Evolutionary conservation across 2,797 vertebrate species (phyloP).

Genomic region (Scolopax rusticola): DNA sequence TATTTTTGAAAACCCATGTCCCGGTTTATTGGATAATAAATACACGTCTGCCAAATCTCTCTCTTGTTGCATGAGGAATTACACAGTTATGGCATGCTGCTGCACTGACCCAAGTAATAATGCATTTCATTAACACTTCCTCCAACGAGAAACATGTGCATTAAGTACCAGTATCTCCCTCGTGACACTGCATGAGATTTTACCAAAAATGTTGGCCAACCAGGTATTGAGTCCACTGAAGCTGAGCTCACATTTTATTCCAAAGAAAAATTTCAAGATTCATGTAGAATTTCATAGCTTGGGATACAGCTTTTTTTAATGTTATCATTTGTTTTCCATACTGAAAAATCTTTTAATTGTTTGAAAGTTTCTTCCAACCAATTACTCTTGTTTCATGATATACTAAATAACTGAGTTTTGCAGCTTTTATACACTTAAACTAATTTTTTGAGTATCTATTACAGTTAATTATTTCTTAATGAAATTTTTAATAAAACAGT

Average conservation of each 20-base stretch:
- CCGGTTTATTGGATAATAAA: neutral
- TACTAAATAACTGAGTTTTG: neutral
- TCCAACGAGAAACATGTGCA: neutral
- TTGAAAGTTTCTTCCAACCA: neutral
- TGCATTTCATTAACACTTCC: neutral
- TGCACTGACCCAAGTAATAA: neutral
- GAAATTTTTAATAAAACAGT: neutral
- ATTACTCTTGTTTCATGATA: neutral
- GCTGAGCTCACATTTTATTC: neutral
- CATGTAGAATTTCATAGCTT: neutral
- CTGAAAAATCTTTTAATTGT: neutral
- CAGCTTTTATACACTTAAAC: neutral
- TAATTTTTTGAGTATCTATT: neutral
- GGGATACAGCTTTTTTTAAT: neutral
- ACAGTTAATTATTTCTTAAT: neutral
- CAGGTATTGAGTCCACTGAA: neutral
- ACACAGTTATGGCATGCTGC: neutral
- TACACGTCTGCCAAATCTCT: neutral
- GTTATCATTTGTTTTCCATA: neutral
- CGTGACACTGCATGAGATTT: neutral
- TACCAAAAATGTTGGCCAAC: neutral
- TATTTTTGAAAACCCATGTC: constrained; percentile 3
- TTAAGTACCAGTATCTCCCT: neutral
- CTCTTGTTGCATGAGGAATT: neutral
- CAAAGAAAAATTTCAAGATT: neutral